A percentile compares a stretch with the other conserved stretches of the same genome.
phyloP scores from a whole-genome alignment of 2,113 vertebrate species.

The Chascanopsetta lugubris region DNA sequence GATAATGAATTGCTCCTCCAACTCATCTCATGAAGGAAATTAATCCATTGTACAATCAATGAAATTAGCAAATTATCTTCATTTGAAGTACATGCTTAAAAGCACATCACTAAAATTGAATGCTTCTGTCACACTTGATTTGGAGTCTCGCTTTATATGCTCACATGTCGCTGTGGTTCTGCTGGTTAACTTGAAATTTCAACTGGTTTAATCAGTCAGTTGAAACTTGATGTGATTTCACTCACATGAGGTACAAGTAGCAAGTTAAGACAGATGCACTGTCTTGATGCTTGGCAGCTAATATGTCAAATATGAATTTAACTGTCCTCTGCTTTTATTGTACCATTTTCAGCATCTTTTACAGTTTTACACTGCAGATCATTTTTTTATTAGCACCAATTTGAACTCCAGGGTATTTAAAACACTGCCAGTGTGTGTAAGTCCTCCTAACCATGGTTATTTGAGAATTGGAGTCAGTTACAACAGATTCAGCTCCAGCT shows the following conservation, averaged over 20 bases:
- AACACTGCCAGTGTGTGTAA: slow-evolving; percentile 16
- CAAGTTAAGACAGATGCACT: slow-evolving; percentile 23
- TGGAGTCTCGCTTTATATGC: slow-evolving; percentile 24
- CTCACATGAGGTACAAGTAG: slow-evolving; percentile 28
- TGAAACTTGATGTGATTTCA: slow-evolving; percentile 49
- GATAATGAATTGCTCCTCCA: slow-evolving; percentile 1
- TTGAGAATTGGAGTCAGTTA: slow-evolving; percentile 1
- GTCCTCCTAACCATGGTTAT: slow-evolving; percentile 3
- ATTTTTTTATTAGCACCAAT: slow-evolving; percentile 14
- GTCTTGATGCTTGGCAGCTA: slow-evolving; percentile 59
- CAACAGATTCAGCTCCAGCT: slow-evolving; percentile 12
- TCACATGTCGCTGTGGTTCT: slow-evolving; percentile 7
- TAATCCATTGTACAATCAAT: slow-evolving; percentile 31
- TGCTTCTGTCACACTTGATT: slow-evolving; percentile 13
- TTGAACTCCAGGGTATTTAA: neutral
- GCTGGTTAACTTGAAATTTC: slow-evolving; percentile 49
- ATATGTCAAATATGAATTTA: slow-evolving; percentile 27
- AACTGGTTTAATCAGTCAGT: slow-evolving; percentile 35
- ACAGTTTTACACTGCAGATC: neutral
- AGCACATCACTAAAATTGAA: slow-evolving; percentile 25
- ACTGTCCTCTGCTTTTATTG: slow-evolving; percentile 25
- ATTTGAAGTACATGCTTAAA: slow-evolving; percentile 22
- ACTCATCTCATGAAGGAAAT: slow-evolving; percentile 35
- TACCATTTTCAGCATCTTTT: slow-evolving; percentile 10
- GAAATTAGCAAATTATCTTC: slow-evolving; percentile 24